phyloP scores from a whole-genome alignment of 1,140 invertebrate species.

The Glossosoma conforme region DNA sequence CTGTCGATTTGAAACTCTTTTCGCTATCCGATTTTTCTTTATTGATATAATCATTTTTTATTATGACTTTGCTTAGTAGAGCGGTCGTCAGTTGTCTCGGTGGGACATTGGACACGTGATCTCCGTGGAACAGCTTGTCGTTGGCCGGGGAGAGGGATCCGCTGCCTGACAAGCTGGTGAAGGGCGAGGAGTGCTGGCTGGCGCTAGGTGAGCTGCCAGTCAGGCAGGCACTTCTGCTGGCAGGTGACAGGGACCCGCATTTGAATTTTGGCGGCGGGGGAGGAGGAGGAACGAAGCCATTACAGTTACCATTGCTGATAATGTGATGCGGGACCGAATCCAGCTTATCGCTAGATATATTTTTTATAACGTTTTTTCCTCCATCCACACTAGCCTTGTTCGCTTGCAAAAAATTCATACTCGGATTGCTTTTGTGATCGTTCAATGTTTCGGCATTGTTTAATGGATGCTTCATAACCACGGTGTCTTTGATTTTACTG shows the following conservation, averaged over 20 bases:
- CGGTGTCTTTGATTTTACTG: conserved; percentile 48
- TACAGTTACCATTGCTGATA: not conserved
- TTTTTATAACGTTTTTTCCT: no score
- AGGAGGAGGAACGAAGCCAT: conserved; percentile 12
- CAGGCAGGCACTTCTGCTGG: not conserved
- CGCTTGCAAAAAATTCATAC: not conserved
- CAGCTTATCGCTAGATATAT: no score
- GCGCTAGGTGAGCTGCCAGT: conserved; percentile 16
- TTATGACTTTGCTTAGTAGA: conserved; percentile 24
- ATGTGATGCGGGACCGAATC: not conserved
- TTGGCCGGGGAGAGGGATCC: conserved; percentile 25
- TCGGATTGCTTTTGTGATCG: conserved; percentile 3
- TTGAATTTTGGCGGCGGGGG: conserved; percentile 19
- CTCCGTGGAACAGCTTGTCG: conserved; percentile 14
- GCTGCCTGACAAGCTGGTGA: conserved; percentile 26
- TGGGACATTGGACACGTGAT: conserved; percentile 18
- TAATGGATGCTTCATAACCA: conserved; percentile 48
- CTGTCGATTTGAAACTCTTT: not conserved
- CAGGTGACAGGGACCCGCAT: conserved; percentile 2
- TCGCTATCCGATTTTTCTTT: conserved; percentile 8
- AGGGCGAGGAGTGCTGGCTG: conserved; percentile 26
- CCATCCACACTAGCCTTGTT: no score
- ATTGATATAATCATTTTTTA: conserved; percentile 18
- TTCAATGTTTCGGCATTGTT: conserved; percentile 30
- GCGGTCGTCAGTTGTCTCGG: conserved; percentile 25